These are phyloP conservation scores for Myoxocephalus aenaeus DNA, from an alignment of 2,797 vertebrate species.

Conservation along the genomic window DNA sequence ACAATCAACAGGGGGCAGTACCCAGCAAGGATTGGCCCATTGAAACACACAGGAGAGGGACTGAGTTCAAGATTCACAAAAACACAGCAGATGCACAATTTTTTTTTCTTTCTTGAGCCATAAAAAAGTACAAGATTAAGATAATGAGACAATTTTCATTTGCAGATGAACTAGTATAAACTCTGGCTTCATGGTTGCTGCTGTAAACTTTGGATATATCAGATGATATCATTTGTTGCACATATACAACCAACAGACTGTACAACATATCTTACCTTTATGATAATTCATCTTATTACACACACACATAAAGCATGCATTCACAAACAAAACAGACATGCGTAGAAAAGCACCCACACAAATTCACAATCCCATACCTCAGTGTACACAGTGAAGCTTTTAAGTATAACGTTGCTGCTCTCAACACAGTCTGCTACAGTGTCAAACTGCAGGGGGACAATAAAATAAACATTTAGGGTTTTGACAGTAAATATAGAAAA, in stretches of 20 bases:
- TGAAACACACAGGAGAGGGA: not conserved
- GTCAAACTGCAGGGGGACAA: constrained; percentile 91
- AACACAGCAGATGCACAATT: constrained; percentile 5
- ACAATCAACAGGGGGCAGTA: constrained; percentile 33
- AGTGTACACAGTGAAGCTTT: constrained; percentile 91
- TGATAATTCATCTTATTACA: not conserved
- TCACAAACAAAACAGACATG: constrained; percentile 46
- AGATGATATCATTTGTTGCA: not conserved
- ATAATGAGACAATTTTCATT: not conserved
- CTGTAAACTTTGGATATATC: not conserved
- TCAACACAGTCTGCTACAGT: constrained; percentile 90
- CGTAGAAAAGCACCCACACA: constrained; percentile 33
- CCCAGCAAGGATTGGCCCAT: constrained; percentile 4
- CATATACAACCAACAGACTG: constrained; percentile 2
- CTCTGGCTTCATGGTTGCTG: not conserved
- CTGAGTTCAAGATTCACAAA: not conserved
- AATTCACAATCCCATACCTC: constrained; percentile 87
- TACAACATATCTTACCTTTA: constrained; percentile 12
- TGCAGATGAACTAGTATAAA: not conserved
- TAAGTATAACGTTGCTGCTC: constrained; percentile 92
- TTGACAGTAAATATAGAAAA: constrained; percentile 36
- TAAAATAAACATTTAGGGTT: constrained; percentile 69
- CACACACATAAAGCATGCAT: constrained; percentile 53
- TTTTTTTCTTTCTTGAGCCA: not conserved
- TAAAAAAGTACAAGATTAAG: not conserved